These are phyloP conservation scores for Ochlodes sylvanus DNA, from an alignment of 2,888 invertebrate genomes.

Conservation along the genomic window DNA sequence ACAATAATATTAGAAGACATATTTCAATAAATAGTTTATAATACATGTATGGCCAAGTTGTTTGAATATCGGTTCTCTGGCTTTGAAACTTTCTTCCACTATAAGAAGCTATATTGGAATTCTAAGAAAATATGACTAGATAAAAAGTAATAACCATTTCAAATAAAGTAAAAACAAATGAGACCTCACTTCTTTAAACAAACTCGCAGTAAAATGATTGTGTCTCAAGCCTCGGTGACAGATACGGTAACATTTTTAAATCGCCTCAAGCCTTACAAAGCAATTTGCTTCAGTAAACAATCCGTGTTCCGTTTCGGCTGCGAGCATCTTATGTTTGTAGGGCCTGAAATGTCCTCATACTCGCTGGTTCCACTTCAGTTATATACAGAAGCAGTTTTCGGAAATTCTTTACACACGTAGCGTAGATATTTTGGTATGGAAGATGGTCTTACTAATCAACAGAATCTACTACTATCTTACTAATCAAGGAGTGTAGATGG, in stretches of 20 bases:
- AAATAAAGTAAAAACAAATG: constrained; percentile 5
- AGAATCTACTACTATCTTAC: too few species aligned
- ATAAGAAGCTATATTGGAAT: background rate
- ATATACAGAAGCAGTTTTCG: constrained; percentile 7
- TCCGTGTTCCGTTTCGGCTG: constrained; percentile 48
- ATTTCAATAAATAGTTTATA: too few species aligned
- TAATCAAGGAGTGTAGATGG: background rate
- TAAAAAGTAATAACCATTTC: constrained; percentile 1
- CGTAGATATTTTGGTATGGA: background rate
- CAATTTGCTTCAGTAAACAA: constrained; percentile 78
- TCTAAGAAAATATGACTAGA: background rate
- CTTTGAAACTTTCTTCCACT: too few species aligned
- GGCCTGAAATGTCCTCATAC: constrained; percentile 4
- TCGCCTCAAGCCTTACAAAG: constrained; percentile 70
- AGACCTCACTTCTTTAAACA: background rate
- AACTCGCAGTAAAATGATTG: constrained; percentile 55
- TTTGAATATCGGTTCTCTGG: too few species aligned
- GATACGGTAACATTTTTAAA: constrained; percentile 70
- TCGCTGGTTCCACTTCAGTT: constrained; percentile 1
- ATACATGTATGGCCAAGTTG: too few species aligned
- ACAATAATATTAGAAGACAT: too few species aligned
- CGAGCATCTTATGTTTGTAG: constrained; percentile 31
- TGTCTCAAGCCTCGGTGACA: constrained; percentile 54
- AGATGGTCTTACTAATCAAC: background rate
- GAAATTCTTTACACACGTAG: background rate